A percentile compares a stretch with the other conserved stretches of the same genome.
phyloP scores from a whole-genome alignment of 2,888 invertebrate genomes.

The Antheraea yamamai region DNA sequence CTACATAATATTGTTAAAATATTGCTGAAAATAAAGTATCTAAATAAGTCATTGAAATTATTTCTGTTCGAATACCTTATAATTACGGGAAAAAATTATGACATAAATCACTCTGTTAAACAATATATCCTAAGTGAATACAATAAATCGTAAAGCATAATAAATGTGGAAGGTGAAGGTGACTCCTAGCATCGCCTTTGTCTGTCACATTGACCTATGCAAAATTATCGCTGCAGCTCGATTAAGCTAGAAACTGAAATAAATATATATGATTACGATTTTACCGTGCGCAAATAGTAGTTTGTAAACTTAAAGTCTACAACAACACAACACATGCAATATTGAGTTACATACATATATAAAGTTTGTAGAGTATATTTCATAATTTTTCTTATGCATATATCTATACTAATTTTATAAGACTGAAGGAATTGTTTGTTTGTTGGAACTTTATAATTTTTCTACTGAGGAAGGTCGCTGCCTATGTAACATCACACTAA shows the following conservation, averaged over 20 bases:
- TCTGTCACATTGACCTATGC: constrained; percentile 36
- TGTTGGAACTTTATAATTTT: no score
- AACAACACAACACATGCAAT: background rate
- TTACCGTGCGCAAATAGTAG: constrained; percentile 16
- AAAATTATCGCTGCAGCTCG: constrained; percentile 25
- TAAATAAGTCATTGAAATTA: background rate
- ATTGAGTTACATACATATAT: background rate
- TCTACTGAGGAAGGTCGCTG: no score
- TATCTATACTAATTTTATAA: background rate
- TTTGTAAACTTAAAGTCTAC: background rate
- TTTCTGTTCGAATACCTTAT: background rate
- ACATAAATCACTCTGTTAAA: constrained; percentile 4
- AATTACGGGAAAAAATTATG: constrained; percentile 5
- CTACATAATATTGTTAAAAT: no score
- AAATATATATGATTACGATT: constrained; percentile 16
- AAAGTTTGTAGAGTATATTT: background rate
- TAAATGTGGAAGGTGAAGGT: constrained; percentile 42
- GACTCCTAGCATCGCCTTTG: constrained; percentile 43
- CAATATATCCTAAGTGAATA: constrained; percentile 25
- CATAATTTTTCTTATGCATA: background rate
- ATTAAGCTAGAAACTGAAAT: constrained; percentile 22
- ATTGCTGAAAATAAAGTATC: no score
- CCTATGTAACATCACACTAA: no score
- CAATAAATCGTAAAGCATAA: constrained; percentile 29
- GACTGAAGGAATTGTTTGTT: background rate